These are phyloP conservation scores for Xylocampa areola DNA, from an alignment of 2,888 invertebrate species.

Conservation along the genomic window DNA sequence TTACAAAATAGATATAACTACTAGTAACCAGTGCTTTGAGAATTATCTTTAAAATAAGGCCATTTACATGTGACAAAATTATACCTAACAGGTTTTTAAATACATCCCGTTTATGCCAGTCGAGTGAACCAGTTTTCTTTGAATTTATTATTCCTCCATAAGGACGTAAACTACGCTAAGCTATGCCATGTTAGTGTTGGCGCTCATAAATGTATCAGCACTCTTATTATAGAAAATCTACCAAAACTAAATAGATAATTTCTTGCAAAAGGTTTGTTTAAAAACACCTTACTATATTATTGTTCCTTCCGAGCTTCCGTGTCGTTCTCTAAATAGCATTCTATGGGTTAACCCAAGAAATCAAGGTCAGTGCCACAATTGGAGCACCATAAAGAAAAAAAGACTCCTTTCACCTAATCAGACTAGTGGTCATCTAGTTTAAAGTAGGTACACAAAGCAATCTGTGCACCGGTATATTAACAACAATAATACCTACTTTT, in stretches of 20 bases:
- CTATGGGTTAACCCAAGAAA: constrained; percentile 60
- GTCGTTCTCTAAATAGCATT: constrained; percentile 19
- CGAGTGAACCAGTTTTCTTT: constrained; percentile 18
- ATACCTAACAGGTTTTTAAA: not conserved
- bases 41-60: too few relatives aligned
- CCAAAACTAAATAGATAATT: too few relatives aligned
- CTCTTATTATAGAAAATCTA: too few relatives aligned
- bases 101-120: not conserved
- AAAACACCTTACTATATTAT: too few relatives aligned
- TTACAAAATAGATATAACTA: too few relatives aligned
- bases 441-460: constrained; percentile 33
- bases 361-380: constrained; percentile 75
- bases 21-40: too few relatives aligned
- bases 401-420: constrained; percentile 71
- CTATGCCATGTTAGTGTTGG: too few relatives aligned
- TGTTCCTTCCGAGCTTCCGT: not conserved
- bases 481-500: constrained; percentile 68
- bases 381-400: constrained; percentile 65
- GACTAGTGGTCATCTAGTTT: constrained; percentile 52
- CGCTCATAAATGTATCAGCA: not conserved
- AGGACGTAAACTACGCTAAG: too few relatives aligned
- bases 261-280: too few relatives aligned
- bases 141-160: constrained; percentile 13
- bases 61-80: too few relatives aligned
- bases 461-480: constrained; percentile 53